These are phyloP conservation scores for Stigmatopora nigra DNA, from an alignment of 2,113 vertebrate species.

Conservation along the genomic window DNA sequence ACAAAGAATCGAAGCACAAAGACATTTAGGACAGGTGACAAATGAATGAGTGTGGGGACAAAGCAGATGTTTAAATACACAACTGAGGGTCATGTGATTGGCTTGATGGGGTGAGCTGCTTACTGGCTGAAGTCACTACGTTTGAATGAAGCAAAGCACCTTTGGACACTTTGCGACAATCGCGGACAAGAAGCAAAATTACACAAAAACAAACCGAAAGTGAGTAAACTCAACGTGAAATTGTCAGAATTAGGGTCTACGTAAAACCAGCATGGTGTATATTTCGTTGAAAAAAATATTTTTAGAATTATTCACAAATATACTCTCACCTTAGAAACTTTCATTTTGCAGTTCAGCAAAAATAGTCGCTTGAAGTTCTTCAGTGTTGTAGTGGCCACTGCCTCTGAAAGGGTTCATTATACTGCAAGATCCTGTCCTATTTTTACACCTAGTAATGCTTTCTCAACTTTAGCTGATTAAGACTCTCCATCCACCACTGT, in stretches of 20 bases:
- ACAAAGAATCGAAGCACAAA: constrained; percentile 42
- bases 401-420: background rate
- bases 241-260: background rate
- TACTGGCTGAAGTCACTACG: background rate
- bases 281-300: no score
- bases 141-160: no score
- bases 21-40: constrained; percentile 21
- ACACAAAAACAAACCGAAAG: background rate
- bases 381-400: no score
- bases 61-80: constrained; percentile 12
- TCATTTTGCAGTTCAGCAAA: no score
- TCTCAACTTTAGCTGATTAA: background rate
- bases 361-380: no score
- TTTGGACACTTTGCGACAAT: background rate
- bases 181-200: background rate
- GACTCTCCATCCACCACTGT: background rate
- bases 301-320: no score
- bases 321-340: no score
- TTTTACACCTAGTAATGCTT: background rate
- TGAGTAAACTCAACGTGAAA: background rate
- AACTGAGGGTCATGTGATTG: background rate
- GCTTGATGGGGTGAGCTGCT: background rate
- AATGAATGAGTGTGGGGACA: constrained; percentile 28
- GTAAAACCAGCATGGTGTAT: no score
- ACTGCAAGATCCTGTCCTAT: background rate